Conservation (phyloP, 2,113 vertebrate species). For the Orientallactaga bullata region DNA sequence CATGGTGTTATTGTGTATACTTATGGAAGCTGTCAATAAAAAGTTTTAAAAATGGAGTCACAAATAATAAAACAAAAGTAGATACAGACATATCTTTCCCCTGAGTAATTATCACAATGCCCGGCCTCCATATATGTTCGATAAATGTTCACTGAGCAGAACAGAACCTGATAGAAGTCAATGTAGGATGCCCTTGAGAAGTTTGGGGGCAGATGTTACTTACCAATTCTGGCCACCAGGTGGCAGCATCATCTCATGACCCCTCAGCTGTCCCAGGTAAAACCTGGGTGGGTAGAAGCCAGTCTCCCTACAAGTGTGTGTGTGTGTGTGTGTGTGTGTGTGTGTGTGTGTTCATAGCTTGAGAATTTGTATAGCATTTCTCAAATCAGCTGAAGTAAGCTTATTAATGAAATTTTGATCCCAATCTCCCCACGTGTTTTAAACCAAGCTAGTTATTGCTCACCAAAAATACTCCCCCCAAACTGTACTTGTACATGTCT, state of each 20-base stretch:
- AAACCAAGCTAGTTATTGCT: background rate
- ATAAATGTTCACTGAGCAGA: background rate
- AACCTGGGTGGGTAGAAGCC: background rate
- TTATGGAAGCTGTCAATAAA: too few relatives aligned
- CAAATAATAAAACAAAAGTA: conserved; percentile 16
- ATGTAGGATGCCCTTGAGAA: background rate
- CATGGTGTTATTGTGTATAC: too few relatives aligned
- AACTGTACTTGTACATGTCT: background rate
- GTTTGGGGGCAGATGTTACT: conserved; percentile 31
- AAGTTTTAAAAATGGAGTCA: background rate
- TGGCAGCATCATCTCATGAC: conserved; percentile 72
- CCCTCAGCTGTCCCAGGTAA: conserved; percentile 7
- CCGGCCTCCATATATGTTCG: background rate
- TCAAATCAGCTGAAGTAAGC: background rate
- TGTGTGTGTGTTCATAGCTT: background rate
- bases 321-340: too few relatives aligned
- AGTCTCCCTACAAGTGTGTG: background rate
- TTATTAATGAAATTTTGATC: background rate
- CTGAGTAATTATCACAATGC: background rate
- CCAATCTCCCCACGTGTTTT: background rate
- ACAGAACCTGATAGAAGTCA: background rate
- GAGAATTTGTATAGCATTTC: background rate
- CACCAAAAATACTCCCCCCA: background rate
- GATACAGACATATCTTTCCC: background rate
- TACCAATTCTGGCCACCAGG: conserved; percentile 54